These are phyloP conservation scores for Podarcis lilfordi DNA, from an alignment of 2,797 vertebrate genomes.

Conservation along the genomic window DNA sequence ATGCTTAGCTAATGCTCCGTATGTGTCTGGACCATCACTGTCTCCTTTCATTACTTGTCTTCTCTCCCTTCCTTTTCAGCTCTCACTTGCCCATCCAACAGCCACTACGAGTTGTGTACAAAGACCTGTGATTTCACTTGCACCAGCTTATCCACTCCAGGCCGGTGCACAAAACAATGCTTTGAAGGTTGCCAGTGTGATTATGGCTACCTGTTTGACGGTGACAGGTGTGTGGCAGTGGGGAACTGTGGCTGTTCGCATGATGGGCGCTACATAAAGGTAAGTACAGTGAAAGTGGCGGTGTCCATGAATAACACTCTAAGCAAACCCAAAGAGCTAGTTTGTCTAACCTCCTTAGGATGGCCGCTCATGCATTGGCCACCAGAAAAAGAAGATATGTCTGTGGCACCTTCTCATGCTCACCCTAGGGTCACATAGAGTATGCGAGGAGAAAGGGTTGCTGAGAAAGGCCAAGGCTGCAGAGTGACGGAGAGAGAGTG, in stretches of 20 bases:
- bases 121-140: slow-evolving; percentile 79
- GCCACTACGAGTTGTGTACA: slow-evolving; percentile 82
- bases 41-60: not conserved
- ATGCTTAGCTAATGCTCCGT: not conserved
- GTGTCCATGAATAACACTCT: not conserved
- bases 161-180: slow-evolving; percentile 73
- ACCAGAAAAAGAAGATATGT: too few relatives aligned
- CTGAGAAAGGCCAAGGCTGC: too few relatives aligned
- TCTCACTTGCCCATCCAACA: slow-evolving; percentile 56
- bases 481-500: too few relatives aligned
- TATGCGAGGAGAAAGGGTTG: too few relatives aligned
- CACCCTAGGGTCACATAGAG: too few relatives aligned
- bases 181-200: slow-evolving; percentile 87
- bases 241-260: slow-evolving; percentile 80
- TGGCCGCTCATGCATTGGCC: not conserved
- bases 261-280: slow-evolving; percentile 79
- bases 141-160: slow-evolving; percentile 70
- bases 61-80: not conserved
- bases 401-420: too few relatives aligned
- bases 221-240: slow-evolving; percentile 73
- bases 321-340: not conserved
- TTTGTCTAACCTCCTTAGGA: not conserved
- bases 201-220: slow-evolving; percentile 75
- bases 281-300: slow-evolving; percentile 41
- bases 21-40: not conserved